Evolutionary conservation across 1,140 invertebrate species (phyloP).

Genomic region (Eumeta japonica): DNA sequence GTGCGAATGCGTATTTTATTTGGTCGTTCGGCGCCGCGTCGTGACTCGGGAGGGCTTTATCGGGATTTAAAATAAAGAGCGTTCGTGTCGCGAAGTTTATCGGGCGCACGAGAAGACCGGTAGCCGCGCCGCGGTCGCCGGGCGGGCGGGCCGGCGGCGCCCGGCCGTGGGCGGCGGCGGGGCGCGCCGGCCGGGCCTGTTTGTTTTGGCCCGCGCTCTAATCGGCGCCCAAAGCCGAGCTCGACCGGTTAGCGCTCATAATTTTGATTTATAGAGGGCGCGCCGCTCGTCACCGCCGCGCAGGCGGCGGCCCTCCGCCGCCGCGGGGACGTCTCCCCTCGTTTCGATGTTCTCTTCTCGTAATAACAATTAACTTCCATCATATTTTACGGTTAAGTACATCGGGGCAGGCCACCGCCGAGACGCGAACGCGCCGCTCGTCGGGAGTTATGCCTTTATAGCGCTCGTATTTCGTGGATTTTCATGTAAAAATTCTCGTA

Average conservation of each 20-base stretch:
- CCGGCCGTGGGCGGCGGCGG: conserved; percentile 10
- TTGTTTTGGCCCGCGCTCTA: conserved; percentile 44
- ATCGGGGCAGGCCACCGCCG: too few species aligned
- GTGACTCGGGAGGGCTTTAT: conserved; percentile 35
- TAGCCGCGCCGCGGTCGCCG: too few species aligned
- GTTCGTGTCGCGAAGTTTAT: conserved; percentile 21
- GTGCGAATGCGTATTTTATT: conserved; percentile 31
- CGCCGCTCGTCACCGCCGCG: too few species aligned
- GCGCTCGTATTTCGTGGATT: too few species aligned
- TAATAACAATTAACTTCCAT: conserved; percentile 36
- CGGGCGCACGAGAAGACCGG: too few species aligned
- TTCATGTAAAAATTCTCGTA: too few species aligned
- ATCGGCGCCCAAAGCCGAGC: conserved; percentile 33
- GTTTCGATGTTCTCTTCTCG: conserved; percentile 23
- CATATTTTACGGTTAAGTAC: conserved; percentile 15
- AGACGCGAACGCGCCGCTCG: too few species aligned
- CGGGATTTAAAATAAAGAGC: conserved; percentile 19
- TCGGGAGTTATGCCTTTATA: too few species aligned
- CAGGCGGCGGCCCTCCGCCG: too few species aligned
- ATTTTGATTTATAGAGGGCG: conserved; percentile 47
- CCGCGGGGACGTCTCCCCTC: neutral
- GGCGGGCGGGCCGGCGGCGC: too few species aligned
- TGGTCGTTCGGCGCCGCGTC: conserved; percentile 24
- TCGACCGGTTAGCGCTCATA: conserved; percentile 30
- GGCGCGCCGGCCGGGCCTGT: conserved; percentile 22